Evolutionary conservation across 2,797 vertebrate genomes (phyloP), one percentile per base, ranked within the genome.

Genomic region (Lepidocolaptes lacrymiger): DNA sequence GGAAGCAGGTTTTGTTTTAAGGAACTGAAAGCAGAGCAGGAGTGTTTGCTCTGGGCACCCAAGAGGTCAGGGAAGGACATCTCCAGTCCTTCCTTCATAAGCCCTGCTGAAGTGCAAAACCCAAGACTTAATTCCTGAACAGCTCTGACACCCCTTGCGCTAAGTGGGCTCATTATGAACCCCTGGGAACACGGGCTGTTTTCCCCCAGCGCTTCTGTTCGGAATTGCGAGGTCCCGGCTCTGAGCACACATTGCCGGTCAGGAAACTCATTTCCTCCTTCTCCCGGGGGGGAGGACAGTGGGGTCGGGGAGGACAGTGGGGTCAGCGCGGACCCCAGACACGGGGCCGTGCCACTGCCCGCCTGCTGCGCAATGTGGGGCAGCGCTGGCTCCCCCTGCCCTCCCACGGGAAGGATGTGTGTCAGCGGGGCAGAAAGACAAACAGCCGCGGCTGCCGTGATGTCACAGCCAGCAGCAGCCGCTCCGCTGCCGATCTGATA

Each of bases 241-340:
- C 22, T 28, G 14, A 54, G 9, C n/a, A 1, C 37, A 2, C 11
- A 0, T 1, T 24, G 16, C 28, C 10, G 0, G 6, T 20, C 34
- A 32, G 64, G 49, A 91, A 82, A 48, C 76, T 10, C 1, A 61
- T 61, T 88, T 91, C 76, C 59, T 82, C 51, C 34, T 49, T 4
- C 39, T 19, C 21, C 2, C 0, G 6, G 12, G 37, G 28, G 1
- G 37, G 37, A 37, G 37, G 37, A 37, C 37, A 37, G 37, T 37
- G 37, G 37, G 37, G 37, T 37, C 37, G 37, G 37, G 34, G 21
- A 3, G 48, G 48, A 49, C 0, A 0, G 32, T 0, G 4, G 36
- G 71, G 43, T 44, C 44, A 28, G 58, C 0, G 1, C 1, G 0
- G 54, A 54, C 30, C 58, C 56, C 32, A 10, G 46, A 1, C 43